A percentile compares a stretch with the other conserved stretches of the same genome.
These are phyloP conservation scores for Scaptodrosophila latifasciaeformis DNA, from an alignment of 2,888 invertebrate species.

Conservation along the genomic window DNA sequence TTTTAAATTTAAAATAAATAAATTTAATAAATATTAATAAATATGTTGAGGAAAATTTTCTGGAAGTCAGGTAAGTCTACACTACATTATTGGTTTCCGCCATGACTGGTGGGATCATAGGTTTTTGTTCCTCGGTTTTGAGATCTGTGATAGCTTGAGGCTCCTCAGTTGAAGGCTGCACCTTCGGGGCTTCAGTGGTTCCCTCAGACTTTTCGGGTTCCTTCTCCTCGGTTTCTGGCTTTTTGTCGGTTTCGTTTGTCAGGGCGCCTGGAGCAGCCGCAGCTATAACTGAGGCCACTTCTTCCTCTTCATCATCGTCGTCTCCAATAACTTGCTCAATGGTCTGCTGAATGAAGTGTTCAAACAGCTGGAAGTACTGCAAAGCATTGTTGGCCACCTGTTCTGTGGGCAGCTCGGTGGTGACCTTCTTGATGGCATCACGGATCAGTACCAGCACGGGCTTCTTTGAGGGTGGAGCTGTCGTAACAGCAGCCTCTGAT, in stretches of 20 bases:
- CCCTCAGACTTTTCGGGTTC: neutral
- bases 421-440: conserved; percentile 71
- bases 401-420: conserved; percentile 66
- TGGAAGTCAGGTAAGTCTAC: no score
- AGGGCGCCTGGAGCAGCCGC: conserved; percentile 15
- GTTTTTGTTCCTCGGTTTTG: no score
- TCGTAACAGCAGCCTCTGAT: conserved; percentile 7
- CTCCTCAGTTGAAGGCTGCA: neutral
- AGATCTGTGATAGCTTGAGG: neutral
- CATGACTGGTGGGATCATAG: no score
- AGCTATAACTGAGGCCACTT: conserved; percentile 31
- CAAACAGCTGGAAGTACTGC: conserved; percentile 72
- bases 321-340: conserved; percentile 70
- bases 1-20: no score
- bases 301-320: conserved; percentile 67
- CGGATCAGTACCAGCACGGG: conserved; percentile 70
- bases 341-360: conserved; percentile 71
- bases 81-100: no score
- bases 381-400: conserved; percentile 71
- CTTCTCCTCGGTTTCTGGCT: conserved; percentile 16
- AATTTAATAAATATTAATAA: no score
- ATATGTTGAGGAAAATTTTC: no score
- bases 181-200: neutral
- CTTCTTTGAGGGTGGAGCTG: conserved; percentile 48
- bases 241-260: conserved; percentile 23